Evolutionary conservation across 2,888 invertebrate genomes (phyloP).

Genomic region (Himalopsyche japonica): DNA sequence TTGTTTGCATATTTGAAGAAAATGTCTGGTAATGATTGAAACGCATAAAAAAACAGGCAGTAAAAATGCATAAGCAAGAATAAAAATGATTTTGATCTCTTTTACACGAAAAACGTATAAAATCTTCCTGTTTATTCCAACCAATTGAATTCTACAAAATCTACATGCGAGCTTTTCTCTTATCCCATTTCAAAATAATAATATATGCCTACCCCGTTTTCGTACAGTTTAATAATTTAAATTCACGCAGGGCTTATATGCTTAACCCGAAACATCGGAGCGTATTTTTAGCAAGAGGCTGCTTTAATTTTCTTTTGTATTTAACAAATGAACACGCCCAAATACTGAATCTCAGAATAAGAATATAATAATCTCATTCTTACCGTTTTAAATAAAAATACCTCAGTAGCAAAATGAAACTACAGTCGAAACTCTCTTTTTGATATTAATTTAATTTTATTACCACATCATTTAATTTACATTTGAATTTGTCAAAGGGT

Average conservation of each 20-base stretch:
- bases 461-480: too few relatives aligned
- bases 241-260: background rate
- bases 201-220: background rate
- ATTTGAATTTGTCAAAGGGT: too few relatives aligned
- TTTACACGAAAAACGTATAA: background rate
- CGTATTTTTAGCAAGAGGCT: background rate
- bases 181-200: background rate
- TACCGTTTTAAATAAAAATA: too few relatives aligned
- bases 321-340: background rate
- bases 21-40: too few relatives aligned
- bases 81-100: background rate
- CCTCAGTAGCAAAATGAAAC: too few relatives aligned
- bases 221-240: background rate
- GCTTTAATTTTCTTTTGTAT: background rate
- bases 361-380: too few relatives aligned
- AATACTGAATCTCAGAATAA: too few relatives aligned
- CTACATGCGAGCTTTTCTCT: background rate
- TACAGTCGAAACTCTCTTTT: too few relatives aligned
- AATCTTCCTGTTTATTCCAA: background rate
- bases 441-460: too few relatives aligned
- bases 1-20: too few relatives aligned
- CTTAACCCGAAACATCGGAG: background rate
- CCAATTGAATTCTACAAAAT: background rate
- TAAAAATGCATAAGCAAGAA: too few relatives aligned
- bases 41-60: too few relatives aligned